A percentile compares a stretch with the other conserved stretches of the same genome.
phyloP scores from a whole-genome alignment of 2,888 invertebrate genomes.

The Meiosimyza platycephala region DNA sequence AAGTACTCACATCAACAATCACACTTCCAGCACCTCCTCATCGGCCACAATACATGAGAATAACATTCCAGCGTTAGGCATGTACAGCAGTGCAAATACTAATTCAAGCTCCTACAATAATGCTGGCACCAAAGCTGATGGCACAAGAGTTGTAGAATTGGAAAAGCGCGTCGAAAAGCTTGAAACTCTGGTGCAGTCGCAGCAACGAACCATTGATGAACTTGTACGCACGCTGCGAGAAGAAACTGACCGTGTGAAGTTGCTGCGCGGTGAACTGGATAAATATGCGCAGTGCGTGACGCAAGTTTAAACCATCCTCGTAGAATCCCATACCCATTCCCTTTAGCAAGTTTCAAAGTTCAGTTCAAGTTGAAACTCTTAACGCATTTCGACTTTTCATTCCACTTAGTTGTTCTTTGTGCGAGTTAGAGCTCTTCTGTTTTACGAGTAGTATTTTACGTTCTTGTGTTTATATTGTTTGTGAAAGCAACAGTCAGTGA shows the following conservation, averaged over 20 bases:
- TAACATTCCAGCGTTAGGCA: conserved; percentile 30
- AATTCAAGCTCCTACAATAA: background rate
- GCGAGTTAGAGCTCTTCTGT: background rate
- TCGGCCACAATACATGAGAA: conserved; percentile 36
- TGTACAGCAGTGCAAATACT: conserved; percentile 25
- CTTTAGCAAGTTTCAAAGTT: conserved; percentile 13
- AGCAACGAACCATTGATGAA: conserved; percentile 74
- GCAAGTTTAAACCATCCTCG: conserved; percentile 71
- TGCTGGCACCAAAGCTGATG: conserved; percentile 39
- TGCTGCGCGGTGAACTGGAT: conserved; percentile 75
- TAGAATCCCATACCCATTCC: conserved; percentile 15
- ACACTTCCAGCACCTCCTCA: conserved; percentile 27
- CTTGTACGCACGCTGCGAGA: conserved; percentile 72
- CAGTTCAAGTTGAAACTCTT: background rate
- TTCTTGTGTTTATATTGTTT: conserved; percentile 3
- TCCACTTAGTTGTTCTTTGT: conserved; percentile 7
- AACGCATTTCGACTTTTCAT: conserved; percentile 15
- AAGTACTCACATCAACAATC: conserved; percentile 33
- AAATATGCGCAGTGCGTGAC: conserved; percentile 79
- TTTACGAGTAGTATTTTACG: background rate
- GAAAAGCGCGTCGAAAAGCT: conserved; percentile 64
- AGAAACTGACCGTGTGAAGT: conserved; percentile 74
- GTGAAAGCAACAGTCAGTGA: background rate
- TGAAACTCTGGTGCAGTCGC: conserved; percentile 60
- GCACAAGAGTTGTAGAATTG: conserved; percentile 56